Conservation (phyloP, 2,113 vertebrate genomes). For the Pachycephala philippinensis region DNA sequence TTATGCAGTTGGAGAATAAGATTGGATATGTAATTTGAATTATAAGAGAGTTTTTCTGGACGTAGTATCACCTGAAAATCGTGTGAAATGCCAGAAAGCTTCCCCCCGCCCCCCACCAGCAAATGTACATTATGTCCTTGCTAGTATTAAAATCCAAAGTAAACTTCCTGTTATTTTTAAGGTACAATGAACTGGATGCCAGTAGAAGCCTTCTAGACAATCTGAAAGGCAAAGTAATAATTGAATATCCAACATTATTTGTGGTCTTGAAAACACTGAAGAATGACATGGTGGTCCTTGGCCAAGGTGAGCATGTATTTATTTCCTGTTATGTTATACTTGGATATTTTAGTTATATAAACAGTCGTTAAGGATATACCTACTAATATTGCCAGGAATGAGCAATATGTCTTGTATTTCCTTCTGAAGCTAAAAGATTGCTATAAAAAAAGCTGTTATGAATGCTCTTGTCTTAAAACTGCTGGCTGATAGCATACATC, state of each 20-base stretch:
- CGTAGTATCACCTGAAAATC: not conserved
- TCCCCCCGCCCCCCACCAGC: too few relatives aligned
- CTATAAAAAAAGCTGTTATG: not conserved
- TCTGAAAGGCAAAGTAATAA: constrained; percentile 85
- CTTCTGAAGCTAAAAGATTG: not conserved
- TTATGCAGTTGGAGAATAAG: not conserved
- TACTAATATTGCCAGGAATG: not conserved
- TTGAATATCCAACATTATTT: constrained; percentile 89
- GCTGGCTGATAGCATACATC: not conserved
- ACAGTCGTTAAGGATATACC: not conserved
- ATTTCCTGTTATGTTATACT: not conserved
- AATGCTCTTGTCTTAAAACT: not conserved
- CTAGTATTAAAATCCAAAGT: not conserved
- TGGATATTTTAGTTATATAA: constrained; percentile 7
- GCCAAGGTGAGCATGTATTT: constrained; percentile 73
- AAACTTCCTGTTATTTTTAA: constrained; percentile 59
- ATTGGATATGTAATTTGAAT: not conserved
- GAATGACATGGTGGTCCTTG: constrained; percentile 74
- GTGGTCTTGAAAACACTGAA: constrained; percentile 78
- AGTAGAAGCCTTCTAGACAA: constrained; percentile 83
- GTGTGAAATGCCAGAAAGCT: not conserved
- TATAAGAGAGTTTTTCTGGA: not conserved
- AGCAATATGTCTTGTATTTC: not conserved
- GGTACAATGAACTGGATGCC: constrained; percentile 85
- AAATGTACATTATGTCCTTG: not conserved